Evolutionary conservation across 2,113 vertebrate species (phyloP).

Genomic region (Lagopus muta): DNA sequence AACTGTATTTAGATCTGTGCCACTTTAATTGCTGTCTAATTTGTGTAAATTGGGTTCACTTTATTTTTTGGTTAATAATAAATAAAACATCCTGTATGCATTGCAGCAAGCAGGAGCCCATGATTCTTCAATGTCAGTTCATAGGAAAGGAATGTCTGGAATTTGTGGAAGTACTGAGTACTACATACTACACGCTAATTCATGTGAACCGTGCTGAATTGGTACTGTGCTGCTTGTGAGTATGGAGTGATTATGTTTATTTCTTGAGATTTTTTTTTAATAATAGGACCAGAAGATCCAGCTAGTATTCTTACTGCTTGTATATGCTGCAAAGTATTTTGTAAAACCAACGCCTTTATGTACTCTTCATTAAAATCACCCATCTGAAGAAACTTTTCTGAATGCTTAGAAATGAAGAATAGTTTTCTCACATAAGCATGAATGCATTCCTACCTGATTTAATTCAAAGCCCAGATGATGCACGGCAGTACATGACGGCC

Average conservation of each 20-base stretch:
- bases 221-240: background rate
- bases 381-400: background rate
- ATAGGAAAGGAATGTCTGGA: background rate
- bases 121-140: background rate
- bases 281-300: background rate
- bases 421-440: background rate
- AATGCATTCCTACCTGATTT: background rate
- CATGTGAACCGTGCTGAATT: background rate
- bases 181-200: background rate
- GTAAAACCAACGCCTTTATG: background rate
- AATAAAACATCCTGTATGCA: background rate
- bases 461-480: background rate
- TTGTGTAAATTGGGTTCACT: background rate
- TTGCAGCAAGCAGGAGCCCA: background rate
- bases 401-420: background rate
- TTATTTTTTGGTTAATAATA: background rate
- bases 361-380: background rate
- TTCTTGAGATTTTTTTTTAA: background rate
- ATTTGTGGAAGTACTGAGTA: background rate
- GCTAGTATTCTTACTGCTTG: background rate
- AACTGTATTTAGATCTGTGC: background rate
- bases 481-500: too few species aligned
- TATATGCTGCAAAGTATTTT: background rate
- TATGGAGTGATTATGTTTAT: background rate
- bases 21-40: background rate